Percentiles rank a stretch among this genome's conserved stretches.
These are phyloP conservation scores for Agonopterix subpropinquella DNA, from an alignment of 2,888 invertebrate genomes.

Conservation along the genomic window DNA sequence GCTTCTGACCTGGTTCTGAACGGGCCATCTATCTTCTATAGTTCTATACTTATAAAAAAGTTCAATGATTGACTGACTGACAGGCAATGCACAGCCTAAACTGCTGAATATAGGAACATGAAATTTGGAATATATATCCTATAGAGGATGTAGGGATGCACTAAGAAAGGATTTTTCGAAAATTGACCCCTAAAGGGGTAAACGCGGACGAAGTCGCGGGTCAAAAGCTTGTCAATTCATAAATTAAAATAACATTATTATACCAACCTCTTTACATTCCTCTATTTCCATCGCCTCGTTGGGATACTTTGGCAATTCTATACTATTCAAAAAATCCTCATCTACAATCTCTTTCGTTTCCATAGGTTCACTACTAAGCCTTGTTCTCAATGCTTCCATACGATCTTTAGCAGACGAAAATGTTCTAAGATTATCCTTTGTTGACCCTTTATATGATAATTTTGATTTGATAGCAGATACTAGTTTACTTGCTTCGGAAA, in stretches of 20 bases:
- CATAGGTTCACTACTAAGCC: slow-evolving; percentile 33
- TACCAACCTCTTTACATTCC: slow-evolving; percentile 44
- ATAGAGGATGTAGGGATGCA: no score
- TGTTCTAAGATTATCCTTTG: slow-evolving; percentile 28
- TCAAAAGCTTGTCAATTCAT: no score
- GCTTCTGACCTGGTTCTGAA: neutral
- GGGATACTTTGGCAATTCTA: slow-evolving; percentile 13
- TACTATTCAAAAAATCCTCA: slow-evolving; percentile 11
- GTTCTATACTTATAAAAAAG: no score
- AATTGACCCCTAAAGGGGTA: no score
- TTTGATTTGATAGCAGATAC: slow-evolving; percentile 65
- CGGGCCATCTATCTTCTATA: no score
- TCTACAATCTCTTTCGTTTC: neutral
- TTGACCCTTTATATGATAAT: slow-evolving; percentile 39
- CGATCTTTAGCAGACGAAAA: slow-evolving; percentile 44
- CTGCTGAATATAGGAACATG: no score
- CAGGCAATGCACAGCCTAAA: no score
- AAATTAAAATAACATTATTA: neutral
- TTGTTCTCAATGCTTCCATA: slow-evolving; percentile 37
- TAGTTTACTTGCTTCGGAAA: slow-evolving; percentile 62
- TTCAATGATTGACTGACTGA: no score
- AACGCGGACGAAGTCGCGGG: no score
- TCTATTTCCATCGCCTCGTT: slow-evolving; percentile 57
- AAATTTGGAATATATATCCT: no score
- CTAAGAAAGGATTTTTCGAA: no score